phyloP scores from a whole-genome alignment of 2,797 vertebrate genomes.

The Pteropus rufus region DNA sequence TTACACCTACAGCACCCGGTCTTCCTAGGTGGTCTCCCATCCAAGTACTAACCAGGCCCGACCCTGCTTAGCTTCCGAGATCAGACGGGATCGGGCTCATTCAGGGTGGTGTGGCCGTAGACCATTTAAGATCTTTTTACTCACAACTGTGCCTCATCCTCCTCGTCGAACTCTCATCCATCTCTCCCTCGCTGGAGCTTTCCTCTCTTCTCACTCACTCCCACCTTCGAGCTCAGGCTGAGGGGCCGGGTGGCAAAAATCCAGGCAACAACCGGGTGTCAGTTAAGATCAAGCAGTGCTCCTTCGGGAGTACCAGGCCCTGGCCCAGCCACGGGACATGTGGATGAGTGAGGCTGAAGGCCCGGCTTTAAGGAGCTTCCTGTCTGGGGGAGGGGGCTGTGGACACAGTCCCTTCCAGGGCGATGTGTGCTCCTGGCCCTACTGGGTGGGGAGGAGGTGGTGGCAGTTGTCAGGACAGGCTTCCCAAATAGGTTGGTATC shows the following conservation, averaged over 20 bases:
- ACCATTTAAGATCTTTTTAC: not conserved
- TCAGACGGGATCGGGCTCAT: no score
- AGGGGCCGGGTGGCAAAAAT: not conserved
- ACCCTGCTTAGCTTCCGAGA: no score
- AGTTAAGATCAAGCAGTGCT: not conserved
- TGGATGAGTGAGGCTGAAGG: not conserved
- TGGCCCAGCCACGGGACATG: not conserved
- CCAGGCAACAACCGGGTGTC: not conserved
- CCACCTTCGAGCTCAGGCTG: not conserved
- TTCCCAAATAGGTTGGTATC: not conserved
- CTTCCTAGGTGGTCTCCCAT: no score
- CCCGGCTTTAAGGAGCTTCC: not conserved
- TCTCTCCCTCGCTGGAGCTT: not conserved
- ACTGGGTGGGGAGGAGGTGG: rapidly evolving
- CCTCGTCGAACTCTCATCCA: not conserved
- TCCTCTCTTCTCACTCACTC: not conserved
- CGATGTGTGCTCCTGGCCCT: rapidly evolving
- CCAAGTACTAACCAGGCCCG: no score
- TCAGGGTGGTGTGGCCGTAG: no score
- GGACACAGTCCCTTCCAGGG: not conserved
- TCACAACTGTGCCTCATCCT: not conserved
- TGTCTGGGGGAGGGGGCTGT: not conserved
- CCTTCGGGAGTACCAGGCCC: not conserved
- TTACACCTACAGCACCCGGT: no score
- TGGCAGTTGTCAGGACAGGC: not conserved